A percentile compares a stretch with the other conserved stretches of the same genome.
These are phyloP conservation scores for Rhea pennata DNA, from an alignment of 2,113 vertebrate genomes.

Conservation along the genomic window DNA sequence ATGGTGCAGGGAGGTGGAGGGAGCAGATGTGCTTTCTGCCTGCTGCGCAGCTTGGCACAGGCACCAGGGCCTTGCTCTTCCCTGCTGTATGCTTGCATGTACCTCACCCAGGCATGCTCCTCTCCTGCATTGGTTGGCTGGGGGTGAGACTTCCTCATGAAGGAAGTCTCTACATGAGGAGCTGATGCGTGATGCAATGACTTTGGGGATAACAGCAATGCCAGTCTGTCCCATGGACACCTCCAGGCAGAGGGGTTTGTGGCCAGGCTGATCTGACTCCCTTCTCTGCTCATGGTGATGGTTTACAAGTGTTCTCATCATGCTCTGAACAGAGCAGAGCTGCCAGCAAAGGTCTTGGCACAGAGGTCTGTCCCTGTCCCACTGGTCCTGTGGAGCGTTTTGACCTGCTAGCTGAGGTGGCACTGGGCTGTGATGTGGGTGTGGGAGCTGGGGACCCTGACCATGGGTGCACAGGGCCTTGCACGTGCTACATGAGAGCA, in stretches of 20 bases:
- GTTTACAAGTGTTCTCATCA: background rate
- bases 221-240: too few relatives aligned
- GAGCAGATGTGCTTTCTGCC: background rate
- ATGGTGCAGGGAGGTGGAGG: background rate
- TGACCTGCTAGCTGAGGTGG: background rate
- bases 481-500: background rate
- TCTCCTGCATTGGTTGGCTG: accelerated
- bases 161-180: background rate
- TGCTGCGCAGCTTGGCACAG: too few relatives aligned
- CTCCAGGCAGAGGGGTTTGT: background rate
- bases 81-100: background rate
- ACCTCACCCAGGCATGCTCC: background rate
- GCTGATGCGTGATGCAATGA: background rate
- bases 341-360: background rate
- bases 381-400: accelerated
- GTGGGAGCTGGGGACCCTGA: accelerated
- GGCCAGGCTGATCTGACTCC: background rate
- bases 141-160: background rate
- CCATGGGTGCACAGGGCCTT: background rate
- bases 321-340: background rate
- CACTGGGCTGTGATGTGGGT: background rate
- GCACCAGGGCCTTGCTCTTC: too few relatives aligned
- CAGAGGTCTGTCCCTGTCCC: background rate
- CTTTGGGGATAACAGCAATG: background rate
- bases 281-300: background rate